phyloP scores from a whole-genome alignment of 30 jellyfish, hydroid and myxozoan species.

The Sanderia malayensis region DNA sequence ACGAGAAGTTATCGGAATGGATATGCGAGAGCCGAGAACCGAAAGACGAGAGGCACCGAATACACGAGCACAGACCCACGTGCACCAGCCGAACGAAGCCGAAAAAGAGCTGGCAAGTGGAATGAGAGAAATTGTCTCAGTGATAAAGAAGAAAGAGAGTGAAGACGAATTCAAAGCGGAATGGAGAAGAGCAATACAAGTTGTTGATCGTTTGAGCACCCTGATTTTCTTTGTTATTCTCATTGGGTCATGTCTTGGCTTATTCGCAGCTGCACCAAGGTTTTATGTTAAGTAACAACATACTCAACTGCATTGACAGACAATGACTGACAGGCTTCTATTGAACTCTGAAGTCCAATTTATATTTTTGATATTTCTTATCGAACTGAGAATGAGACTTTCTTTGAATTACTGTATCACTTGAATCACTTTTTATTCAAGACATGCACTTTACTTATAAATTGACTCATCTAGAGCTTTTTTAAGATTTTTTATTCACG shows the following conservation, averaged over 20 bases:
- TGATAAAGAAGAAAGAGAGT: constrained; percentile 22
- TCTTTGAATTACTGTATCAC: no score
- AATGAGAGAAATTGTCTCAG: constrained; percentile 38
- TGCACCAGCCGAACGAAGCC: constrained; percentile 10
- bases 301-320: no score
- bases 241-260: constrained; percentile 35
- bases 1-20: constrained; percentile 1
- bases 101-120: constrained; percentile 56
- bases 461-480: no score
- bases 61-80: not conserved
- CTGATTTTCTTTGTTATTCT: constrained; percentile 29
- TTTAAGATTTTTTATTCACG: no score
- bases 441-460: no score
- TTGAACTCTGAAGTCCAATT: no score
- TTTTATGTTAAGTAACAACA: constrained; percentile 36
- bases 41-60: not conserved
- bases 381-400: no score
- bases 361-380: no score
- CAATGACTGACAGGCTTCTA: no score
- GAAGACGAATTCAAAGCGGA: constrained; percentile 58
- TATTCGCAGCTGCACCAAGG: constrained; percentile 40
- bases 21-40: constrained; percentile 4
- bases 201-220: constrained; percentile 52
- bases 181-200: constrained; percentile 67
- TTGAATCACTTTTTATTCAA: no score